Evolutionary conservation across 2,797 vertebrate species (phyloP), one percentile per base, ranked within the genome.

Genomic region (Molossus molossus): DNA sequence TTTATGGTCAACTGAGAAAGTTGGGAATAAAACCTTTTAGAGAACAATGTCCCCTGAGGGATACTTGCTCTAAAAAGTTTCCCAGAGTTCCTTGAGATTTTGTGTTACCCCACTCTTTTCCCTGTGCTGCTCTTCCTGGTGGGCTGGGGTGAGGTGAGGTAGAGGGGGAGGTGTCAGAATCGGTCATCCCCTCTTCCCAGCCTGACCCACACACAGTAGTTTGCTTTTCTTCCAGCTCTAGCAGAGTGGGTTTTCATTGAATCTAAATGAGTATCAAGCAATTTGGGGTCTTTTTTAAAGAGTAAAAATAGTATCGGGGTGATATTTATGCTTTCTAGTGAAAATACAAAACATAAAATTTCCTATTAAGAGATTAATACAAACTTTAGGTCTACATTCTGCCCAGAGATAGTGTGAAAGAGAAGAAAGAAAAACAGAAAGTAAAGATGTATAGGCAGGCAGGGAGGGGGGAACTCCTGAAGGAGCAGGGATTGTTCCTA

Each of bases 181-280:
- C 33, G 12, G 11, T 13, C 1, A 27, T 2, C 48, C 6, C n/a
- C 14, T 37, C 21, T 10, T 8, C 0, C 20, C 5, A 53, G 1
- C 1, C 20, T 3, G 0, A 37, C 5, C 29, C 15, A 20, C 48
- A 65, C 58, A 62, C 7, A 60, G 29, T 5, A 64, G 29, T 50
- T 62, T 45, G 20, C 20, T 92, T 72, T 76, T 50, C 69, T 82
- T 80, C 62, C 72, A 20, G 27, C 20, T 55, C n/a, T 40, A 55
- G 15, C 14, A 48, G 20, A 33, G 48, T 37, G 11, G 55, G 8
- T 87, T 87, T 90, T 48, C 73, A 60, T 82, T 25, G 40, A 72
- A 88, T 76, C 50, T 81, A 72, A 93, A 90, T 37, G 65, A 87
- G 27, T 14, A 62, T 20, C 18, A 64, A 96, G 37, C 6, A 76